Evolutionary conservation across 92 coral and sea anemone genomes (phyloP).

Genomic region (Virgularia gustaviana): DNA sequence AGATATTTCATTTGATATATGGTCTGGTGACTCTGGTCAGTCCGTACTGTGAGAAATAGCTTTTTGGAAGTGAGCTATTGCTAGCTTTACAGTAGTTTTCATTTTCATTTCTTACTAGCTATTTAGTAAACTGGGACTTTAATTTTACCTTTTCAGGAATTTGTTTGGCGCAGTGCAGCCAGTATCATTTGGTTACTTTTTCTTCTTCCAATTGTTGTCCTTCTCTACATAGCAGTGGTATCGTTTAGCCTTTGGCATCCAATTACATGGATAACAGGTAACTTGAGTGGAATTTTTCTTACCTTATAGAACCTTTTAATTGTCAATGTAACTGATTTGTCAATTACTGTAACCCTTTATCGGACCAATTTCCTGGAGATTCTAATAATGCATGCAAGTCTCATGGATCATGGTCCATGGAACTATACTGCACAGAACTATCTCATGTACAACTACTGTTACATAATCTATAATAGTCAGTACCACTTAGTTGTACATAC

Average conservation of each 20-base stretch:
- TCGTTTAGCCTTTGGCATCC: constrained; percentile 72
- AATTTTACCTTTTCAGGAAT: constrained; percentile 54
- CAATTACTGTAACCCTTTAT: no score
- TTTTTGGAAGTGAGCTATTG: background rate
- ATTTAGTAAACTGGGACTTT: background rate
- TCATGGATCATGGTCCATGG: no score
- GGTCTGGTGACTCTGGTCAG: background rate
- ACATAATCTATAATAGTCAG: no score
- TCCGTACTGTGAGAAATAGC: background rate
- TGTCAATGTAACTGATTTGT: no score
- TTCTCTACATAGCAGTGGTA: constrained; percentile 50
- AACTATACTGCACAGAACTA: no score
- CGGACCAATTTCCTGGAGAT: no score
- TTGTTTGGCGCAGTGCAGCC: constrained; percentile 75
- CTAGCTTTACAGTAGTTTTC: no score
- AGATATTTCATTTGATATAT: no score
- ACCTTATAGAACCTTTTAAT: no score
- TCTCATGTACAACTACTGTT: no score
- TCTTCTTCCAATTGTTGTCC: constrained; percentile 58
- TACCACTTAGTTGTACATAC: background rate
- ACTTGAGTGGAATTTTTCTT: no score
- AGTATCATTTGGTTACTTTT: constrained; percentile 74
- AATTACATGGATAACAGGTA: constrained; percentile 85
- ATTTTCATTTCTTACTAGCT: background rate
- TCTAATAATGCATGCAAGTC: no score